A percentile compares a stretch with the other conserved stretches of the same genome.
phyloP scores from a whole-genome alignment of 2,797 vertebrate species.

The Podarcis siculus region DNA sequence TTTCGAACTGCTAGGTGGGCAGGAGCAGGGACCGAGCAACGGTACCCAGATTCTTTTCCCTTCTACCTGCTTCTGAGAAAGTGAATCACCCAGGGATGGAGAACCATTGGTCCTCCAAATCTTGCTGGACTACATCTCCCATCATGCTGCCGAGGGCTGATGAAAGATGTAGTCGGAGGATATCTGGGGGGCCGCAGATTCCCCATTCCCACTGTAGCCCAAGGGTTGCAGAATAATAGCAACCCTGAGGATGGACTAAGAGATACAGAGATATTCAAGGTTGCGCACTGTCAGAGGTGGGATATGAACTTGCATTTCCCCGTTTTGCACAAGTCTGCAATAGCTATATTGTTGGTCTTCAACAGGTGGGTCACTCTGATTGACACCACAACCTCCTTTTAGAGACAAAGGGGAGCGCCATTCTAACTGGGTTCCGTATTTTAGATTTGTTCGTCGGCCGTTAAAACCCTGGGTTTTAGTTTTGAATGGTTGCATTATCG shows the following conservation, averaged over 20 bases:
- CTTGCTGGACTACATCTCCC: no score
- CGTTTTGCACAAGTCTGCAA: no score
- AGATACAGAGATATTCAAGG: not conserved
- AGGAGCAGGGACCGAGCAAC: no score
- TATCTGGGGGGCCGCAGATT: no score
- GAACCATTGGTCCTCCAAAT: no score
- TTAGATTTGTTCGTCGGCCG: not conserved
- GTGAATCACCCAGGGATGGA: not conserved
- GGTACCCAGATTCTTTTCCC: not conserved
- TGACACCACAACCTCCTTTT: not conserved
- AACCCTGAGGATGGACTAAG: not conserved
- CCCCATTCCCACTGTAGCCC: not conserved
- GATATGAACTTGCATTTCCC: not conserved
- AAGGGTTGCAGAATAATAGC: not conserved
- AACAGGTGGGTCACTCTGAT: not conserved
- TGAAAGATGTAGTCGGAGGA: no score
- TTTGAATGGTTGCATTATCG: not conserved
- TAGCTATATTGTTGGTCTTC: not conserved
- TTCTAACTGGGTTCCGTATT: not conserved
- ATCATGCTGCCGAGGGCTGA: no score
- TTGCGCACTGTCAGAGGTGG: not conserved
- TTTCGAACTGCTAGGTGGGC: no score
- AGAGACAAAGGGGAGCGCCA: not conserved
- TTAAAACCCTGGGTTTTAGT: not conserved
- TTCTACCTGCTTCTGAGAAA: not conserved